Evolutionary conservation across 2,797 vertebrate species (phyloP), one percentile per base, ranked within the genome.

Genomic region (Coilia nasus): DNA sequence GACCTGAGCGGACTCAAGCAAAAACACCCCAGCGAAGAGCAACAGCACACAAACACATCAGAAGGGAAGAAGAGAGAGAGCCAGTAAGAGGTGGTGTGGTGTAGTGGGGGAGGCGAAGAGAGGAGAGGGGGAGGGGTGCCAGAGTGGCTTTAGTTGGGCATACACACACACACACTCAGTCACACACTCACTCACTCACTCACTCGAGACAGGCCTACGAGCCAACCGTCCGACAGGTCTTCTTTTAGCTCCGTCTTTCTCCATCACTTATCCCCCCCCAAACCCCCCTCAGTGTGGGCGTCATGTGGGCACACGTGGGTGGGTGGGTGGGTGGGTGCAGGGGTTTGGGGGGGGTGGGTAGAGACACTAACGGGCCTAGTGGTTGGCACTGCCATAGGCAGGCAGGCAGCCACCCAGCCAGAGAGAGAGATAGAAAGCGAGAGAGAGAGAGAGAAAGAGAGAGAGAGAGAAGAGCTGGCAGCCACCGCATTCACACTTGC

Each of bases 211-310:
- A 67, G 62, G 62, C 83, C 44, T 83, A 84, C 50, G 28, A 64
- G 56, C 62, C 82, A 83, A 90, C 88, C 81, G 83, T 23, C 90
- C 91, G 91, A 91, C 94, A 95, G 94, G 94, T 95, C 92, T 94
- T 91, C 88, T 89, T 90, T 92, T 86, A 84, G 25, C 46, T 83
- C 81, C 83, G 46, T 62, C 19, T 50, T n/a, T 60, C 44, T 86
- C 10, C 50, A n/a, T 64, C 21, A 19, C 17, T 25, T n/a, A 12
- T 15, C 25, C 17, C 75, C 81, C 50, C 62, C 50, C 14, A 10
- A 4, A 3, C 10, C 46, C 50, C 50, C 14, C 50, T 54, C 14
- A 78, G 41, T 41, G 31, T 44, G 71, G 71, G 31, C 71, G 71
- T 78, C 17, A 17, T 44, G 35, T 78, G 71, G 71, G 71, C 35